phyloP scores from a whole-genome alignment of 2,797 vertebrate genomes.

The Leptoclinus maculatus region DNA sequence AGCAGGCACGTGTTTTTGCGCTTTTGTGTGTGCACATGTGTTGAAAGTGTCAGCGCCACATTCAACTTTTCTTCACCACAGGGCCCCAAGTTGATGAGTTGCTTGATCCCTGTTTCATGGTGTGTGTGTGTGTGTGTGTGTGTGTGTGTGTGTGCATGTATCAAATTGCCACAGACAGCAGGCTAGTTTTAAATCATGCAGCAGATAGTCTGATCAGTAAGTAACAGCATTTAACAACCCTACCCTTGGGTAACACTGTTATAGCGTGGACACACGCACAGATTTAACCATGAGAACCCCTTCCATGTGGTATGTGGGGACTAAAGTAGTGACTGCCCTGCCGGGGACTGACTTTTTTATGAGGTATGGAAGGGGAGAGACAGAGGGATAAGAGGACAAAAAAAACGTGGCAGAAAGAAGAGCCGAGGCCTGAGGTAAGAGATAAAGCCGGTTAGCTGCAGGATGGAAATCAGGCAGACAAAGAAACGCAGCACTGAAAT shows the following conservation, averaged over 20 bases:
- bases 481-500: conserved; percentile 45
- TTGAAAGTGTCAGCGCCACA: conserved; percentile 51
- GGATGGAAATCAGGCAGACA: conserved; percentile 42
- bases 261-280: conserved; percentile 29
- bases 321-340: conserved; percentile 28
- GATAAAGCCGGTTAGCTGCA: conserved; percentile 49
- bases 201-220: conserved; percentile 51
- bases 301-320: conserved; percentile 21
- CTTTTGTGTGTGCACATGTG: conserved; percentile 34
- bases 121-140: conserved; percentile 14
- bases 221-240: conserved; percentile 55
- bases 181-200: conserved; percentile 51
- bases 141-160: conserved; percentile 5
- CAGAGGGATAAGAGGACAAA: conserved; percentile 30
- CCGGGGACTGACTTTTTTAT: conserved; percentile 36
- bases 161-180: conserved; percentile 45
- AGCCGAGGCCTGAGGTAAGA: conserved; percentile 31
- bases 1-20: conserved; percentile 24
- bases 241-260: conserved; percentile 43
- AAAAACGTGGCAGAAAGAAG: conserved; percentile 33
- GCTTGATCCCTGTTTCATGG: conserved; percentile 39
- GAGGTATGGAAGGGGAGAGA: background rate
- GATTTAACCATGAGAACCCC: conserved; percentile 28
- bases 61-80: conserved; percentile 56
- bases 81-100: conserved; percentile 40